Conservation (phyloP, 2,888 invertebrate species). For the Conomelus anceps region DNA sequence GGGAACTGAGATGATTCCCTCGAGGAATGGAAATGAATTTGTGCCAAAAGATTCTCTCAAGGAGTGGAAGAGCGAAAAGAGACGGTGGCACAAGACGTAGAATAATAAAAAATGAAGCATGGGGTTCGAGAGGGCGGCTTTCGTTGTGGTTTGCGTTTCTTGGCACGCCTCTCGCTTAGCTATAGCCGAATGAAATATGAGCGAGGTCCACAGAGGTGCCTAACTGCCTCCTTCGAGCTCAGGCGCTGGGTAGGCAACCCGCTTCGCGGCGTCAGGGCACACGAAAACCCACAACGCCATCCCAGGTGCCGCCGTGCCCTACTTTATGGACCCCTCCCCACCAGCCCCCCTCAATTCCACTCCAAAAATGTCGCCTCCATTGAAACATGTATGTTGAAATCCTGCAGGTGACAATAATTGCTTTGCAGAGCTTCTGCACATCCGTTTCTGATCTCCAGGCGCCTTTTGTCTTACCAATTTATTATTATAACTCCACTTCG, state of each 20-base stretch:
- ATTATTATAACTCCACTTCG: background rate
- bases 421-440: background rate
- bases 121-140: constrained; percentile 1
- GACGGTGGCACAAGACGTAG: background rate
- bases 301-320: background rate
- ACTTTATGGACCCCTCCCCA: background rate
- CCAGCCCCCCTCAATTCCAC: too few relatives aligned
- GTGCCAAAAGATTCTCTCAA: constrained; percentile 10
- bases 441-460: background rate
- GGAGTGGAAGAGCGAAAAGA: background rate
- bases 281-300: too few relatives aligned
- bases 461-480: background rate
- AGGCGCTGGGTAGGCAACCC: background rate
- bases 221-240: background rate
- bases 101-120: constrained; percentile 13
- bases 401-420: background rate
- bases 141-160: constrained; percentile 11
- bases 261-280: too few relatives aligned
- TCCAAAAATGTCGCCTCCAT: background rate
- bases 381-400: background rate
- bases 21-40: constrained; percentile 12
- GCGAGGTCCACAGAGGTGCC: background rate
- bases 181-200: constrained; percentile 8
- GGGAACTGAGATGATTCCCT: constrained; percentile 10
- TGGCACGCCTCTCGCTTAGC: constrained; percentile 8